Evolutionary conservation across 2,888 invertebrate species (phyloP).

Genomic region (Ochropleura leucogaster): DNA sequence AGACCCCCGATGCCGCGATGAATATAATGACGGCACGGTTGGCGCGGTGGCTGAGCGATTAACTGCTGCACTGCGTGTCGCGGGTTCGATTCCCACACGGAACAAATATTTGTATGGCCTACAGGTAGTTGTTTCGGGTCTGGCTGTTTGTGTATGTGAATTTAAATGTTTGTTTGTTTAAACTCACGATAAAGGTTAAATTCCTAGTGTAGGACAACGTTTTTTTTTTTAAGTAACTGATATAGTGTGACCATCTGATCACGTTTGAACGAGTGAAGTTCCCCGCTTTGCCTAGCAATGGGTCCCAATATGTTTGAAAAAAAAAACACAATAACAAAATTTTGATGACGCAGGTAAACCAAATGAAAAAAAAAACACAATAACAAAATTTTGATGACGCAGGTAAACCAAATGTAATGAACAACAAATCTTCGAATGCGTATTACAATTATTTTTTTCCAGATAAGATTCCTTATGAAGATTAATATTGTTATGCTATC

Average conservation of each 20-base stretch:
- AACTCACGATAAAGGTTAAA: too few species aligned
- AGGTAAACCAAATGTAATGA: not conserved
- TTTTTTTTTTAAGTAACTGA: not conserved
- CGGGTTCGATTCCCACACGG: too few species aligned
- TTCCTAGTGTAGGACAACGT: too few species aligned
- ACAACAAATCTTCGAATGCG: not conserved
- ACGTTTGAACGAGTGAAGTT: not conserved
- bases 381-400: not conserved
- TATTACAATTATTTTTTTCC: not conserved
- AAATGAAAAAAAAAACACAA: not conserved
- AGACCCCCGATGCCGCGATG: too few species aligned
- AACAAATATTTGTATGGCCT: too few species aligned
- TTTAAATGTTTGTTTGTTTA: too few species aligned
- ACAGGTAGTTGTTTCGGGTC: too few species aligned
- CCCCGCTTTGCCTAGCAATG: not conserved
- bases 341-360: not conserved
- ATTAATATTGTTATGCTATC: conserved; percentile 36
- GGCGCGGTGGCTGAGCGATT: too few species aligned
- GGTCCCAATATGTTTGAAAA: not conserved
- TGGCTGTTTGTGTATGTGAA: too few species aligned
- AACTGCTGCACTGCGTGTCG: too few species aligned
- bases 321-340: not conserved
- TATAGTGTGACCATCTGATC: not conserved
- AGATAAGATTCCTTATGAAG: conserved; percentile 36
- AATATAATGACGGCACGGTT: too few species aligned